Conservation (phyloP, 2,888 invertebrate genomes). For the Aelia acuminata region DNA sequence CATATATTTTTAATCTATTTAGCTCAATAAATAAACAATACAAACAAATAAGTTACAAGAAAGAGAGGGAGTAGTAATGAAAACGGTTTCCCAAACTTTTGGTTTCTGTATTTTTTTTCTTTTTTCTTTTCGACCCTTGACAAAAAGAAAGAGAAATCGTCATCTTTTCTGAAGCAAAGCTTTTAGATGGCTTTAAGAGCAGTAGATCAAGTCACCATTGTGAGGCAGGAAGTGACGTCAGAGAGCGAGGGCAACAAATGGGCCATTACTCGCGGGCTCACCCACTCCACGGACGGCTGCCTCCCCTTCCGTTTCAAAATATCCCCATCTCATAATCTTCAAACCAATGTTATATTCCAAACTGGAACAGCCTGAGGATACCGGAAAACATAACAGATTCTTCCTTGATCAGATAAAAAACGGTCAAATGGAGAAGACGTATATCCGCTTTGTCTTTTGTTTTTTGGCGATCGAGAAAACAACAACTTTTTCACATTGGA, state of each 20-base stretch:
- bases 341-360: background rate
- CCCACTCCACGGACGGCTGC: slow-evolving; percentile 42
- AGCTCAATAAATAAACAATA: no score
- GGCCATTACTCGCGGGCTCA: slow-evolving; percentile 59
- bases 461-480: background rate
- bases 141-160: slow-evolving; percentile 26
- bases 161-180: slow-evolving; percentile 10
- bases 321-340: slow-evolving; percentile 26
- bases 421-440: background rate
- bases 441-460: background rate
- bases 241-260: slow-evolving; percentile 61
- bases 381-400: background rate
- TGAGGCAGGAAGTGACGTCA: slow-evolving; percentile 44
- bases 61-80: background rate
- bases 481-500: no score
- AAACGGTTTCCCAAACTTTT: background rate
- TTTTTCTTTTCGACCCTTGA: slow-evolving; percentile 3
- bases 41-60: background rate
- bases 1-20: no score
- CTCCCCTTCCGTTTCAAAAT: slow-evolving; percentile 50
- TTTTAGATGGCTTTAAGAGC: slow-evolving; percentile 44
- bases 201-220: slow-evolving; percentile 61
- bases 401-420: background rate
- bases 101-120: background rate
- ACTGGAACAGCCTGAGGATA: background rate